phyloP scores from a whole-genome alignment of 2,113 vertebrate genomes.

The Oncorhynchus mykiss region DNA sequence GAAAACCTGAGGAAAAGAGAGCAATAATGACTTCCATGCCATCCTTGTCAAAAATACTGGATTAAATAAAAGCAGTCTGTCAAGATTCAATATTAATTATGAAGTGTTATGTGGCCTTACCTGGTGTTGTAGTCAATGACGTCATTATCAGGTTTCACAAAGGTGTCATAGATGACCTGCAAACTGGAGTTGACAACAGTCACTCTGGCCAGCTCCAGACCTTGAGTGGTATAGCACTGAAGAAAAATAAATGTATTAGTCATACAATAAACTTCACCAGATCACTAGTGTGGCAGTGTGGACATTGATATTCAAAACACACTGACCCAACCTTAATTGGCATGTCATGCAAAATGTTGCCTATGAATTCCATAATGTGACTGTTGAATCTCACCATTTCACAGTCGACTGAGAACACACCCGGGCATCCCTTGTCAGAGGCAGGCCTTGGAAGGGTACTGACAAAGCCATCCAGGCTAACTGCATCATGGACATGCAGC shows the following conservation, averaged over 20 bases:
- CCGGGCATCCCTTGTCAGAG: constrained; percentile 48
- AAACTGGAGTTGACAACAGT: constrained; percentile 74
- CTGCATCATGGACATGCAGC: constrained; percentile 79
- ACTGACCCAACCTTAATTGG: not conserved
- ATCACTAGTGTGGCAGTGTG: too few species aligned
- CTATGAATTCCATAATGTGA: not conserved
- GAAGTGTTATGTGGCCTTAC: constrained; percentile 48
- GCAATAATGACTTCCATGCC: not conserved
- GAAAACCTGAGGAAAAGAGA: constrained; percentile 72
- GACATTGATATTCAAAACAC: not conserved
- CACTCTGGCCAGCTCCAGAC: constrained; percentile 78
- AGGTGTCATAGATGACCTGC: constrained; percentile 75
- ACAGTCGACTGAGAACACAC: constrained; percentile 77
- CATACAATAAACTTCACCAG: not conserved
- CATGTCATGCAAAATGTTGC: too few species aligned
- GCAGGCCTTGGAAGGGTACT: constrained; percentile 53
- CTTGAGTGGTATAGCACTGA: constrained; percentile 78
- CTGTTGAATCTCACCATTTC: constrained; percentile 66
- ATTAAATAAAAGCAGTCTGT: not conserved
- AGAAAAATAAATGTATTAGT: not conserved
- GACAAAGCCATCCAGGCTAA: constrained; percentile 75
- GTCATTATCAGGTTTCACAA: constrained; percentile 78
- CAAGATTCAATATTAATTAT: not conserved
- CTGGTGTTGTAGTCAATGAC: constrained; percentile 80
- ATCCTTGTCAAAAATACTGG: not conserved